A percentile compares a stretch with the other conserved stretches of the same genome.
phyloP scores from a whole-genome alignment of 53 echinoderm and acorn worm genomes.

The Holothuria scabra region DNA sequence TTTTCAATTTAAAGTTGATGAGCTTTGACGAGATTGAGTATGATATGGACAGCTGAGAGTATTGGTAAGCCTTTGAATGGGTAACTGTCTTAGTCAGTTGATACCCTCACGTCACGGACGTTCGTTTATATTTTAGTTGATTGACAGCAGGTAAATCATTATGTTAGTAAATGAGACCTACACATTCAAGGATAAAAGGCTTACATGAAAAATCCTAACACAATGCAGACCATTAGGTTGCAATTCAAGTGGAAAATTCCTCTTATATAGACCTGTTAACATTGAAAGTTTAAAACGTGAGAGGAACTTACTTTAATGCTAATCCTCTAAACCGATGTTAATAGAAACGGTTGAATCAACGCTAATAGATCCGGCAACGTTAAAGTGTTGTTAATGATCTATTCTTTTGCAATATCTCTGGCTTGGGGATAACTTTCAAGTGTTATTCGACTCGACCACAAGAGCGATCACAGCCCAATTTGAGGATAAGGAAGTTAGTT shows the following conservation, averaged over 20 bases:
- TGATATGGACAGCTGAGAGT: slow-evolving; percentile 5
- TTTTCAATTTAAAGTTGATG: slow-evolving; percentile 35
- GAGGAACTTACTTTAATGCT: background rate
- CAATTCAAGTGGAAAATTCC: background rate
- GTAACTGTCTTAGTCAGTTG: background rate
- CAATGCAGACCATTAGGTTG: background rate
- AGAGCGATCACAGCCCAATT: no score
- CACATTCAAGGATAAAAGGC: slow-evolving; percentile 5
- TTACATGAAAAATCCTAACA: background rate
- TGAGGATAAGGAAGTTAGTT: no score
- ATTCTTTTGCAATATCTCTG: no score
- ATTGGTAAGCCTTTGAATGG: no score
- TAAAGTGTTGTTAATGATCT: no score
- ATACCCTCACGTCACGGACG: slow-evolving; percentile 24
- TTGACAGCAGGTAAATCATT: slow-evolving; percentile 9
- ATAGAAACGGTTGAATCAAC: no score
- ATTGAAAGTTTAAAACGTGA: background rate
- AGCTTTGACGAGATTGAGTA: slow-evolving; percentile 14
- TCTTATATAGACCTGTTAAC: background rate
- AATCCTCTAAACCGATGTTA: no score
- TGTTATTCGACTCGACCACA: no score
- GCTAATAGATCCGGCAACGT: no score
- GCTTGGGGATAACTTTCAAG: no score
- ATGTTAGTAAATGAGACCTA: background rate
- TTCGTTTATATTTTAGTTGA: background rate